phyloP scores from a whole-genome alignment of 2,797 vertebrate genomes.

The Crenichthys baileyi region DNA sequence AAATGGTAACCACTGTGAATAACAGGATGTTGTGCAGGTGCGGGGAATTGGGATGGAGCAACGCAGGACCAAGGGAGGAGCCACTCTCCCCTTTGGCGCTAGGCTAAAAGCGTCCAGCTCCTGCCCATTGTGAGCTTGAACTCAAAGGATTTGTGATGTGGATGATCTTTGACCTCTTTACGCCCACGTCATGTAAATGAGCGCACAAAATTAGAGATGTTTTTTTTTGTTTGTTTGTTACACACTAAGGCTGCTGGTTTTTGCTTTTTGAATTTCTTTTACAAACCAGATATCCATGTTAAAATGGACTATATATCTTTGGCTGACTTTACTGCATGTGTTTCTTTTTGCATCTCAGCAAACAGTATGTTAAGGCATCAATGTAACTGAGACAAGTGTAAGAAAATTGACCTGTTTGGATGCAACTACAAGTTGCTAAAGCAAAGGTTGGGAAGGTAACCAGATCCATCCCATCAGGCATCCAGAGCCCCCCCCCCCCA shows the following conservation, averaged over 20 bases:
- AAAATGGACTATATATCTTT: neutral
- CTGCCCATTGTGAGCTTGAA: slow-evolving; percentile 68
- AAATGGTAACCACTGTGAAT: slow-evolving; percentile 65
- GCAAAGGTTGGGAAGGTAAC: slow-evolving; percentile 72
- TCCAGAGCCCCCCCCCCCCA: slow-evolving; percentile 19
- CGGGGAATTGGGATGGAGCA: slow-evolving; percentile 54
- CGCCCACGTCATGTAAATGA: slow-evolving; percentile 86
- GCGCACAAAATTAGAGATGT: slow-evolving; percentile 73
- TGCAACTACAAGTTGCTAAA: slow-evolving; percentile 62
- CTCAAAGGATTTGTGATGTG: slow-evolving; percentile 84
- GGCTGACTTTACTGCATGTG: neutral
- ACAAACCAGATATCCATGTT: slow-evolving; percentile 5
- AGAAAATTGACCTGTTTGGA: slow-evolving; percentile 57
- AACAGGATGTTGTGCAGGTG: slow-evolving; percentile 55
- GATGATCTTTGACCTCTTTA: slow-evolving; percentile 85
- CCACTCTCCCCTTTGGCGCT: slow-evolving; percentile 65
- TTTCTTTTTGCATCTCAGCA: slow-evolving; percentile 12
- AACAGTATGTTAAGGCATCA: slow-evolving; percentile 14
- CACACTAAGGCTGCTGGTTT: neutral
- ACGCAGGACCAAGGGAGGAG: slow-evolving; percentile 52
- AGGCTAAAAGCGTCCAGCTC: slow-evolving; percentile 73
- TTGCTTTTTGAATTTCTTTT: slow-evolving; percentile 14
- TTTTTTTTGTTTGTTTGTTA: slow-evolving; percentile 44
- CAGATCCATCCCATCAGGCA: slow-evolving; percentile 48
- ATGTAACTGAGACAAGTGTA: slow-evolving; percentile 22